phyloP scores from a whole-genome alignment of 2,113 vertebrate genomes.

The Myodes glareolus region DNA sequence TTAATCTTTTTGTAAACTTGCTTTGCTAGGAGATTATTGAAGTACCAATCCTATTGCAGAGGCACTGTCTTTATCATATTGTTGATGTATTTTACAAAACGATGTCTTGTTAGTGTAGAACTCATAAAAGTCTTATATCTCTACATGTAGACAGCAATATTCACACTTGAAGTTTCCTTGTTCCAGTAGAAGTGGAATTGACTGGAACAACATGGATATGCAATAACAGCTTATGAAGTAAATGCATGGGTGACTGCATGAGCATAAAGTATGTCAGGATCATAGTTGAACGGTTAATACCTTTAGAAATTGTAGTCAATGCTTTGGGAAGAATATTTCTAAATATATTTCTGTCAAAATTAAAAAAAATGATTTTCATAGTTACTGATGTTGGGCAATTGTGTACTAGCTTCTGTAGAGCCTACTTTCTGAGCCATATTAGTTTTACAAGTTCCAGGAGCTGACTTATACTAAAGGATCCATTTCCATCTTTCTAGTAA shows the following conservation, averaged over 20 bases:
- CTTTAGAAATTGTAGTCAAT: background rate
- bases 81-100: background rate
- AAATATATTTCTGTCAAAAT: background rate
- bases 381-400: background rate
- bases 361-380: background rate
- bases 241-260: background rate
- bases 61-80: no score
- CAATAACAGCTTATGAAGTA: background rate
- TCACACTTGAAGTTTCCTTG: background rate
- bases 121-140: background rate
- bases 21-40: background rate
- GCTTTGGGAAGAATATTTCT: background rate
- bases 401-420: background rate
- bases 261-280: background rate
- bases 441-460: background rate
- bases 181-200: background rate
- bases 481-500: background rate
- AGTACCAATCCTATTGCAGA: background rate
- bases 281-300: background rate
- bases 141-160: background rate
- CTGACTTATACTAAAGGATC: background rate
- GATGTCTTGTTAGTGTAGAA: background rate
- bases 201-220: background rate
- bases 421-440: background rate
- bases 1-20: background rate